Base-by-base conservation (phyloP, 2,888 invertebrate genomes). In the Drosophila prolongata region DNA sequence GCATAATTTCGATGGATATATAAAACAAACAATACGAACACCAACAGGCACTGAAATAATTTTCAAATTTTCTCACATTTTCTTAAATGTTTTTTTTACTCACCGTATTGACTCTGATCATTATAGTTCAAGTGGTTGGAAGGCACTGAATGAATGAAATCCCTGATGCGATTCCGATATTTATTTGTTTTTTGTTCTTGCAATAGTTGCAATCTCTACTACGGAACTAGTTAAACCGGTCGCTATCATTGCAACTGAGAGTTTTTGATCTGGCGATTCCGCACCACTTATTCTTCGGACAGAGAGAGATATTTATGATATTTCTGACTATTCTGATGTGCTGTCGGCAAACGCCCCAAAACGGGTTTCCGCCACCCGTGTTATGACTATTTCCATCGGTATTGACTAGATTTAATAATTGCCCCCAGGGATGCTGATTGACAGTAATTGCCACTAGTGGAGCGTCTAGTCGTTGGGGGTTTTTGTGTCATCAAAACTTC, bases 171-270 rank as follows among this genome's bases (percentile, higher is more conserved):
- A 69, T 67, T 62, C 11, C 61, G 42, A 76, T 66, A 58, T 68
- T 49, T 70, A 71, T 69, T 62, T 50, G 40, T 52, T 68, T 24
- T 40, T 40, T 24, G 55, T 59, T 59, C 58, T 59, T 59, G 42
- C 58, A 59, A 49, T 62, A 27, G 44, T 50, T 73, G 38, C 61
- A 40, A 37, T 53, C 9, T 30, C 46, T 53, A 73, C 56, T 50
- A 50, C 8, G 58, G 55, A 87, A 79, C 83, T 37, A 37, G 83
- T 83, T 71, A 46, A 54, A 83, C 83, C 78, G 60, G 83, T 53
- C 43, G 38, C 10, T 40, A 49, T 24, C 55, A 65, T 58, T 77
- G 77, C 74, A 74, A 56, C 67, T 71, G 82, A 78, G 74, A 68
- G 57, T 54, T 71, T 35, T 59, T 13, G 16, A 60, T 50, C 65